These are phyloP conservation scores for Callimorpha dominula DNA, from an alignment of 2,888 invertebrate genomes.

Conservation along the genomic window DNA sequence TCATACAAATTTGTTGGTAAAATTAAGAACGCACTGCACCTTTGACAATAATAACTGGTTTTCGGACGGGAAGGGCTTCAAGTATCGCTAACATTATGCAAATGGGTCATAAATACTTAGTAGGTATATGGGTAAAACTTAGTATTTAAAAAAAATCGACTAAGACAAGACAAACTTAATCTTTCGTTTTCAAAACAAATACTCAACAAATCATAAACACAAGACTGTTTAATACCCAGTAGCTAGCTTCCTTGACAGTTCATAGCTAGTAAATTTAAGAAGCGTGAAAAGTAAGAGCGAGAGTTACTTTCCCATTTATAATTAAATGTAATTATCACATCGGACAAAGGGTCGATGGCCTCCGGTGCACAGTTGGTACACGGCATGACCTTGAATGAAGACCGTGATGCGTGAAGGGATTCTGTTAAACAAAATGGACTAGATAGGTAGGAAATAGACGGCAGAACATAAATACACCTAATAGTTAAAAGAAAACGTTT, in stretches of 20 bases:
- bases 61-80: conserved; percentile 12
- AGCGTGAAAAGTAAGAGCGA: conserved; percentile 12
- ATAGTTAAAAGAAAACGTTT: background rate
- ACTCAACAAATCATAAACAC: background rate
- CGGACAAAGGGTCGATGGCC: conserved; percentile 12
- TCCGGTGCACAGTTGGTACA: conserved; percentile 1
- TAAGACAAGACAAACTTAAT: no score
- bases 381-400: conserved; percentile 9
- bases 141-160: background rate
- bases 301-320: conserved; percentile 11
- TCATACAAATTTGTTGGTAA: background rate
- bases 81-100: conserved; percentile 6
- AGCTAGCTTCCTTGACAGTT: background rate
- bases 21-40: conserved; percentile 21
- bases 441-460: background rate
- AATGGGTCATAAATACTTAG: background rate
- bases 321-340: conserved; percentile 16
- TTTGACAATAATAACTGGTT: conserved; percentile 41
- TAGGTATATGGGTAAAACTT: background rate
- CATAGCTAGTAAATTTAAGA: conserved; percentile 1
- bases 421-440: background rate
- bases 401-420: conserved; percentile 7
- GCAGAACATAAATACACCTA: background rate
- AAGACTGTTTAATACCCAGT: background rate
- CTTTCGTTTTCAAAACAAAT: background rate